Conservation (phyloP, 1,140 invertebrate genomes). For the Cepaea nemoralis region DNA sequence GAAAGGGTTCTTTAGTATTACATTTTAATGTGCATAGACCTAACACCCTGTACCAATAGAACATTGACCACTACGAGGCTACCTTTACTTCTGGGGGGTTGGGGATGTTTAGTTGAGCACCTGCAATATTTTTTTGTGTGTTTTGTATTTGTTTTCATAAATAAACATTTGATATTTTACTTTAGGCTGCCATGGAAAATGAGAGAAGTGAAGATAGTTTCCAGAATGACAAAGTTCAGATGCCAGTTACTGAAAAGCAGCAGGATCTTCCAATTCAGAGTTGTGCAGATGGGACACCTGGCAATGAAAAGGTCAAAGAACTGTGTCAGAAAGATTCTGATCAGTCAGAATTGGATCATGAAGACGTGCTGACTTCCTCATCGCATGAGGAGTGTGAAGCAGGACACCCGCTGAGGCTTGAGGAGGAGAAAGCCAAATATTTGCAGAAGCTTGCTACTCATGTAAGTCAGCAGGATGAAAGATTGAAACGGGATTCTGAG, state of each 20-base stretch:
- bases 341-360: not conserved
- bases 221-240: not conserved
- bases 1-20: too few species aligned
- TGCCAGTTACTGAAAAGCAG: not conserved
- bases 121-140: too few species aligned
- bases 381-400: not conserved
- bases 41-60: too few species aligned
- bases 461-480: not conserved
- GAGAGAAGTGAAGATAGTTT: not conserved
- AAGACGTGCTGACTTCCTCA: not conserved
- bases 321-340: not conserved
- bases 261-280: not conserved
- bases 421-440: not conserved
- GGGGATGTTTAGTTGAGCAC: too few species aligned
- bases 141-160: too few species aligned
- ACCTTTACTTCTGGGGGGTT: too few species aligned
- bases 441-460: not conserved
- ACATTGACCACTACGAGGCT: too few species aligned
- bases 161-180: not conserved
- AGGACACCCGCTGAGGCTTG: too few species aligned
- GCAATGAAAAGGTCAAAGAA: not conserved
- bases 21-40: too few species aligned
- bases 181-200: not conserved
- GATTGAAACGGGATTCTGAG: not conserved
- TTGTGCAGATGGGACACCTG: not conserved